Evolutionary conservation across 1,140 invertebrate genomes (phyloP).

Genomic region (Neomicropteryx cornuta): DNA sequence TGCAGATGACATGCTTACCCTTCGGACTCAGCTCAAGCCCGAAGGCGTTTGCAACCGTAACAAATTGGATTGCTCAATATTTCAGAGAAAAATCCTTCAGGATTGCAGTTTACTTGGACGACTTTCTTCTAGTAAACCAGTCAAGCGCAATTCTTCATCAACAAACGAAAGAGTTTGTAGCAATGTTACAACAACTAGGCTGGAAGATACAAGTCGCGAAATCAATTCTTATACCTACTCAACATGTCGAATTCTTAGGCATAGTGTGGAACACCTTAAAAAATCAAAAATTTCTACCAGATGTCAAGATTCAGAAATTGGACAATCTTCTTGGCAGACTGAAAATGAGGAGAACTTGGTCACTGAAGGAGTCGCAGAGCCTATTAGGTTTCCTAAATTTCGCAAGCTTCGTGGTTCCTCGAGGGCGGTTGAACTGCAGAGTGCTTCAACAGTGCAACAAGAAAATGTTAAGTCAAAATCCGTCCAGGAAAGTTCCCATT

Average conservation of each 20-base stretch:
- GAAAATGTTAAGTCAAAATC: conserved; percentile 10
- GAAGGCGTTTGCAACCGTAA: conserved; percentile 12
- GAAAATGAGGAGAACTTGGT: neutral
- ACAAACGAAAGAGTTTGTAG: conserved; percentile 9
- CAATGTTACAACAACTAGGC: conserved; percentile 6
- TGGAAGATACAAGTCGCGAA: conserved; percentile 9
- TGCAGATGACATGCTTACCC: conserved; percentile 16
- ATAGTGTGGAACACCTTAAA: conserved; percentile 5
- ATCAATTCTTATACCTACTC: conserved; percentile 5
- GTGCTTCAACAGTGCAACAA: conserved; percentile 7
- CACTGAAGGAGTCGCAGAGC: conserved; percentile 9
- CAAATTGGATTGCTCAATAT: conserved; percentile 16
- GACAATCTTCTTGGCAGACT: neutral
- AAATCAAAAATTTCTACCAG: conserved; percentile 6
- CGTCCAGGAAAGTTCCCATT: conserved; percentile 1
- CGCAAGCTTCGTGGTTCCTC: conserved; percentile 38
- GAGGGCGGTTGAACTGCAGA: conserved; percentile 22
- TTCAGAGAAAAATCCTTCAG: conserved; percentile 14
- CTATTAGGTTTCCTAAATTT: conserved; percentile 18
- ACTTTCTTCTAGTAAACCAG: conserved; percentile 17
- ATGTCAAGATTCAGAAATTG: conserved; percentile 2
- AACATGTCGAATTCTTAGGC: conserved; percentile 7
- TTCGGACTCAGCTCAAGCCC: conserved; percentile 15
- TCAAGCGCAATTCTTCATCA: conserved; percentile 7
- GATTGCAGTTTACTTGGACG: conserved; percentile 18